Percentiles rank a stretch among this genome's conserved stretches.
These are phyloP conservation scores for Marmota flaviventris DNA, from an alignment of 2,113 vertebrate species.

Conservation along the genomic window DNA sequence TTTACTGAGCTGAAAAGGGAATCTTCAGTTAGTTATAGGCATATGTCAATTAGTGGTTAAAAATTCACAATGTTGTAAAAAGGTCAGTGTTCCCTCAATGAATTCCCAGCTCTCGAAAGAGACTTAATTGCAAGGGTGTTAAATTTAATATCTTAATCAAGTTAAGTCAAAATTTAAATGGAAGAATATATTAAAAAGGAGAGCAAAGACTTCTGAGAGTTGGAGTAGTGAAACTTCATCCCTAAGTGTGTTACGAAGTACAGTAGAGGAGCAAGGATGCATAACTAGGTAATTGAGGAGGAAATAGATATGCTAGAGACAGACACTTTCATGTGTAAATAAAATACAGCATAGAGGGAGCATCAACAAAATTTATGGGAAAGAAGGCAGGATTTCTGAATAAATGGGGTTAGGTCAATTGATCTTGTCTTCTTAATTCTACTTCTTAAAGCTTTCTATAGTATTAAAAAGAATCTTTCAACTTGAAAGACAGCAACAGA, in stretches of 20 bases:
- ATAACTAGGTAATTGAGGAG: not conserved
- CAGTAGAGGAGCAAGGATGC: not conserved
- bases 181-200: not conserved
- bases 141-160: not conserved
- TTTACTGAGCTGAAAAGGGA: not conserved
- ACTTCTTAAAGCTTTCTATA: not conserved
- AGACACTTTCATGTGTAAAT: not conserved
- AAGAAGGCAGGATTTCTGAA: not conserved
- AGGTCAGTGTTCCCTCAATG: not conserved
- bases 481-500: not conserved
- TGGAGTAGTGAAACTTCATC: not conserved
- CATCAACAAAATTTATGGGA: not conserved
- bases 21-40: not conserved
- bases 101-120: not conserved
- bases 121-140: not conserved
- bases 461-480: not conserved
- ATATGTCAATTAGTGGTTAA: not conserved
- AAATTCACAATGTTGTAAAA: not conserved
- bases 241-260: no score
- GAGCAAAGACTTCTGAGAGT: not conserved
- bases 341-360: not conserved
- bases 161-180: not conserved
- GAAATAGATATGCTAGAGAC: not conserved
- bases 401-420: not conserved
- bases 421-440: not conserved